These are phyloP conservation scores for Tachina fera DNA, from an alignment of 2,888 invertebrate species.

Conservation along the genomic window DNA sequence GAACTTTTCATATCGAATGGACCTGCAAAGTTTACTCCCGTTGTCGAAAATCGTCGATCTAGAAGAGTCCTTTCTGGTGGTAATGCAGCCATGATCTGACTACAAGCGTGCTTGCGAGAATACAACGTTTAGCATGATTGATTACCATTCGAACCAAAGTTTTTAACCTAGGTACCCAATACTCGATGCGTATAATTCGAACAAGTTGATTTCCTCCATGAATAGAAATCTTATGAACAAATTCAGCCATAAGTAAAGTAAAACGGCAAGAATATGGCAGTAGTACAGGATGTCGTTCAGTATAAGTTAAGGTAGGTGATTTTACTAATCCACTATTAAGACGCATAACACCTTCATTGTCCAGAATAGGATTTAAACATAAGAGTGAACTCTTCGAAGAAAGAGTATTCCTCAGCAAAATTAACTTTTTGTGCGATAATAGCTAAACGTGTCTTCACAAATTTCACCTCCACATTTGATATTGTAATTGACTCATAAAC, in stretches of 20 bases:
- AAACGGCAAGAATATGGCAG: not conserved
- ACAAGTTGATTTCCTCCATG: not conserved
- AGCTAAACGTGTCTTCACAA: not conserved
- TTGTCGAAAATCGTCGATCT: not conserved
- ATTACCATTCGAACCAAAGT: not conserved
- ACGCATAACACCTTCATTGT: not conserved
- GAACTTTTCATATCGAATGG: slow-evolving; percentile 1
- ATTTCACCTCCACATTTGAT: not conserved
- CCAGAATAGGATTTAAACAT: no score
- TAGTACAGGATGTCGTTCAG: not conserved
- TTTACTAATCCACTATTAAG: not conserved
- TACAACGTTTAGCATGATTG: not conserved
- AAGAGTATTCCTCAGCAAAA: not conserved
- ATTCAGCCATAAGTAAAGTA: not conserved
- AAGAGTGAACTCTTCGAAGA: no score
- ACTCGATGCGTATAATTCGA: not conserved
- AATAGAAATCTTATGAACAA: not conserved
- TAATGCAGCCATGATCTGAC: no score
- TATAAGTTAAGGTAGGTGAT: not conserved
- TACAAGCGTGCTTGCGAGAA: not conserved
- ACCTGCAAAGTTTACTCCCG: not conserved
- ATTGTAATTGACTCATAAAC: not conserved
- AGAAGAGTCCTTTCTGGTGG: no score
- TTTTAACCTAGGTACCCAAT: not conserved
- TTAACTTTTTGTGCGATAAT: not conserved